Evolutionary conservation across 2,888 invertebrate species (phyloP).

Genomic region (Abscondita cerata): DNA sequence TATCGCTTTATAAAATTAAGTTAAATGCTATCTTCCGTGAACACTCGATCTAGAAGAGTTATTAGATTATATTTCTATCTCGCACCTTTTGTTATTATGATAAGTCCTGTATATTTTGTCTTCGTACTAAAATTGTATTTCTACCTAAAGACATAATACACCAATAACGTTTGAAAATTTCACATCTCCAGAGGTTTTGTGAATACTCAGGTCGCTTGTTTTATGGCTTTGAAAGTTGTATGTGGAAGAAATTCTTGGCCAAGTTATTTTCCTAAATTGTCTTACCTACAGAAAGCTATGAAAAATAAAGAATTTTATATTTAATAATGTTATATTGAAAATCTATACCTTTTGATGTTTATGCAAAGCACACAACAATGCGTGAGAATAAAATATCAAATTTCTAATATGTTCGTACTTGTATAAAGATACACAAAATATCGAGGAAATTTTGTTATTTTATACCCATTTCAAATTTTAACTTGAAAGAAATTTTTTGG

Average conservation of each 20-base stretch:
- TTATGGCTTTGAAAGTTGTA: conserved; percentile 34
- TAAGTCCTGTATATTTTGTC: conserved; percentile 38
- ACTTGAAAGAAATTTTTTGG: too few species aligned
- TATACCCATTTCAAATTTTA: conserved; percentile 1
- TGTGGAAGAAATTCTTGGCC: conserved; percentile 24
- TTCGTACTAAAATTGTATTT: conserved; percentile 41
- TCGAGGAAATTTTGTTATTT: background rate
- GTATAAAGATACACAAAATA: background rate
- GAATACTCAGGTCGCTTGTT: conserved; percentile 27
- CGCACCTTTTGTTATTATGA: conserved; percentile 39
- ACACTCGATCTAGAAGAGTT: conserved; percentile 30
- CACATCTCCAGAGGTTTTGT: conserved; percentile 27
- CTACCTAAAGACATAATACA: conserved; percentile 32
- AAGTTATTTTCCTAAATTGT: conserved; percentile 28
- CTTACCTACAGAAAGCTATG: conserved; percentile 26
- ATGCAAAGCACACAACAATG: conserved; percentile 7
- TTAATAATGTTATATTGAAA: conserved; percentile 25
- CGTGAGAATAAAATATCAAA: conserved; percentile 8
- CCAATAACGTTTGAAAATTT: conserved; percentile 34
- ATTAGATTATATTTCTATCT: conserved; percentile 40
- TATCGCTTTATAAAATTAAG: conserved; percentile 28
- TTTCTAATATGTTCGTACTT: conserved; percentile 2
- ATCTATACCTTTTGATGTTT: conserved; percentile 22
- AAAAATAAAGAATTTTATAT: conserved; percentile 26
- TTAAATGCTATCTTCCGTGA: conserved; percentile 33